Evolutionary conservation across 2,113 vertebrate species (phyloP).

Genomic region (Corythornis vintsioides): DNA sequence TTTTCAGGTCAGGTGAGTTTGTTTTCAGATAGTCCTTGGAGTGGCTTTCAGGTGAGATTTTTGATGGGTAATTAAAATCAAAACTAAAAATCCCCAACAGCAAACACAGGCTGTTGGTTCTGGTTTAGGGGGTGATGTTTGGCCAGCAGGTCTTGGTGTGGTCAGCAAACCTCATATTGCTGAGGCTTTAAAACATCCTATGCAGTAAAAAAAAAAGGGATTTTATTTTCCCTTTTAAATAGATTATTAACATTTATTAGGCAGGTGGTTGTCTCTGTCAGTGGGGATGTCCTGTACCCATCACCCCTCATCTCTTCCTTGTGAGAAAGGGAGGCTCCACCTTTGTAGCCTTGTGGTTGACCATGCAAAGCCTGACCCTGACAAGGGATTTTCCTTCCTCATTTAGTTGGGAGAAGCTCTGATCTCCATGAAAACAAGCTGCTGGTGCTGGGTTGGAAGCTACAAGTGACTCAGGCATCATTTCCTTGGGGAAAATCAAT

Average conservation of each 20-base stretch:
- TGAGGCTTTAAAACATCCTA: fast-evolving
- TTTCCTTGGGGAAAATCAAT: not conserved
- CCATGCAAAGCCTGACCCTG: not conserved
- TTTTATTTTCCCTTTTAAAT: not conserved
- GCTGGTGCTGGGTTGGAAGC: not conserved
- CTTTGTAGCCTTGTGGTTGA: not conserved
- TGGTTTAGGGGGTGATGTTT: not conserved
- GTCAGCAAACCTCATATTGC: not conserved
- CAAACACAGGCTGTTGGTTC: not conserved
- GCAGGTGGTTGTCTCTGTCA: not conserved
- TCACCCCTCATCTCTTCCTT: not conserved
- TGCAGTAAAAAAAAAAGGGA: not conserved
- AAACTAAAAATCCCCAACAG: not conserved
- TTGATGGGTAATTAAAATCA: not conserved
- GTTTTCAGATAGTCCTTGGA: not conserved
- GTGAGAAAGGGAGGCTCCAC: not conserved
- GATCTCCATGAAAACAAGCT: not conserved
- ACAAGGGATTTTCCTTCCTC: not conserved
- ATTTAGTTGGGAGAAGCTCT: not conserved
- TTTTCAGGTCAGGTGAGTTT: not conserved
- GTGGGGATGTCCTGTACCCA: not conserved
- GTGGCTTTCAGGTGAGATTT: constrained; percentile 17
- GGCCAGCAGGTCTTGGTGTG: fast-evolving
- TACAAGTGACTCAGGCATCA: not conserved
- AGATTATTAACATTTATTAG: not conserved